A percentile compares a stretch with the other conserved stretches of the same genome.
These are phyloP conservation scores for Myotis myotis DNA, from an alignment of 2,797 vertebrate species.

Conservation along the genomic window DNA sequence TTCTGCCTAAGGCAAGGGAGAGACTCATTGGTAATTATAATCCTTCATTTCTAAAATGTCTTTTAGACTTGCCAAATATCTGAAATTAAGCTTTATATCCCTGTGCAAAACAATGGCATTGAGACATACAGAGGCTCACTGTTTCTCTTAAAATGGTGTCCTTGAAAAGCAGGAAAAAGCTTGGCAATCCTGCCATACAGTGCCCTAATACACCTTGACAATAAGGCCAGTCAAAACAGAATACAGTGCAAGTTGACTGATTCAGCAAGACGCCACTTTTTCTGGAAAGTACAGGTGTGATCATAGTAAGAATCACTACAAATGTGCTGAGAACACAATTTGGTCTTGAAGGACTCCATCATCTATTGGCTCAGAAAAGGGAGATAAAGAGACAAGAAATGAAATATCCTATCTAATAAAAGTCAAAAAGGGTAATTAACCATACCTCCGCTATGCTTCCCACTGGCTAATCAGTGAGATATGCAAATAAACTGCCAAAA, in stretches of 20 bases:
- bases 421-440: no score
- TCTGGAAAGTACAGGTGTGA: neutral
- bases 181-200: neutral
- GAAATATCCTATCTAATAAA: neutral
- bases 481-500: no score
- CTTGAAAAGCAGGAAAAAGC: slow-evolving; percentile 37
- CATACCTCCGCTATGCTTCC: no score
- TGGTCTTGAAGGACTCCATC: neutral
- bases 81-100: slow-evolving; percentile 32
- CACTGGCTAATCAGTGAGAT: no score
- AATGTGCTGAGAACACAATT: neutral
- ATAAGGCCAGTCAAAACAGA: neutral
- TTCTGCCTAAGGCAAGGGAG: slow-evolving; percentile 36
- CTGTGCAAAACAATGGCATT: slow-evolving; percentile 32
- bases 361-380: neutral
- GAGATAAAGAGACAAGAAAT: neutral
- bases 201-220: neutral
- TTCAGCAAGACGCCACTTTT: neutral
- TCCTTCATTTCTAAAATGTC: slow-evolving; percentile 27
- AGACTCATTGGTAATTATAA: slow-evolving; percentile 7
- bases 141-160: slow-evolving; percentile 15
- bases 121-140: slow-evolving; percentile 28
- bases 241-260: neutral
- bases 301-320: neutral
- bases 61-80: slow-evolving; percentile 45